Conservation (phyloP, 2,113 vertebrate species). For the Monopterus albus region DNA sequence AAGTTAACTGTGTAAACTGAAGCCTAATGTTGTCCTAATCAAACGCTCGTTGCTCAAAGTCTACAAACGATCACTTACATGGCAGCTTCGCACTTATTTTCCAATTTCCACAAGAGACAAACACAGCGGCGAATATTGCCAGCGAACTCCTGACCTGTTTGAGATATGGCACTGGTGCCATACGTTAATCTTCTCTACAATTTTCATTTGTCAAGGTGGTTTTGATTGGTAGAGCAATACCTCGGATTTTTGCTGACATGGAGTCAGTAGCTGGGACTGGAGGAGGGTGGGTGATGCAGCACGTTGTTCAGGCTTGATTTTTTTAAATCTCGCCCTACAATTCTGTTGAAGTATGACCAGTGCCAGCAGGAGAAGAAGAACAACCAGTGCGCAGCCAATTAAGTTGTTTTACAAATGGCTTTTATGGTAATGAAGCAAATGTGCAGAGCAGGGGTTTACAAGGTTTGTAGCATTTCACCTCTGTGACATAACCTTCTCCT, state of each 20-base stretch:
- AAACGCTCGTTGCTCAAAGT: conserved; percentile 6
- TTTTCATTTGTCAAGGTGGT: conserved; percentile 36
- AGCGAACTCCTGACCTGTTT: conserved; percentile 24
- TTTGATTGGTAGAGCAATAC: conserved; percentile 46
- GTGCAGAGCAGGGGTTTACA: conserved; percentile 7
- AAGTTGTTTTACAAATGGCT: conserved; percentile 27
- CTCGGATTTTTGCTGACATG: conserved; percentile 53
- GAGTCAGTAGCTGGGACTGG: conserved; percentile 38
- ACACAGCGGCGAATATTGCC: background rate
- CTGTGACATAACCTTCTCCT: conserved; percentile 4
- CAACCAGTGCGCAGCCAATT: background rate
- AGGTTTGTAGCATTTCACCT: conserved; percentile 19
- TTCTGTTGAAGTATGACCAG: conserved; percentile 5
- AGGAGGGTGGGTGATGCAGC: conserved; percentile 52
- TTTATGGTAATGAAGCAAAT: conserved; percentile 28
- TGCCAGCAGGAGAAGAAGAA: background rate
- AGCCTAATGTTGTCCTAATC: conserved; percentile 1
- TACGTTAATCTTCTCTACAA: background rate
- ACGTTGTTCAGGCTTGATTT: conserved; percentile 47
- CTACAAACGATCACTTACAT: conserved; percentile 24
- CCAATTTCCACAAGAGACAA: conserved; percentile 22
- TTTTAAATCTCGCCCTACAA: conserved; percentile 17
- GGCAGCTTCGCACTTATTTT: conserved; percentile 27
- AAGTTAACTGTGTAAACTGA: conserved; percentile 29
- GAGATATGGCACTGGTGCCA: conserved; percentile 10